Percentiles rank a stretch among this genome's conserved stretches.
phyloP scores from a whole-genome alignment of 1,140 invertebrate genomes.

The Uloborus diversus region DNA sequence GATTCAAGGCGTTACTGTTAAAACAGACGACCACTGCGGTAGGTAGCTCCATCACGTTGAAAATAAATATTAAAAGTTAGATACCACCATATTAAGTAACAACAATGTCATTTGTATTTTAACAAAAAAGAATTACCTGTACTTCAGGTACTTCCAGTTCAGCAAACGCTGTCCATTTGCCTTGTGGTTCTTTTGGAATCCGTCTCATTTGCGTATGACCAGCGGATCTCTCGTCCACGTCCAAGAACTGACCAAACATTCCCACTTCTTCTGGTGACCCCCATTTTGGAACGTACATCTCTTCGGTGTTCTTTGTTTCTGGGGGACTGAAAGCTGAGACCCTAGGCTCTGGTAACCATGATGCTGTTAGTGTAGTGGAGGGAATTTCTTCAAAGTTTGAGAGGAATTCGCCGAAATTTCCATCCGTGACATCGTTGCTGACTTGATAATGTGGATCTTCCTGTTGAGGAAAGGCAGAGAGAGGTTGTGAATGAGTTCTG shows the following conservation, averaged over 20 bases:
- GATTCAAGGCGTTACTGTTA: too few relatives aligned
- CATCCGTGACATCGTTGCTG: not conserved
- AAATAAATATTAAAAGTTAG: too few relatives aligned
- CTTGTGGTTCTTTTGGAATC: too few relatives aligned
- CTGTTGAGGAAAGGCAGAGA: not conserved
- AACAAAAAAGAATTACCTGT: too few relatives aligned
- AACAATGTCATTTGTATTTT: too few relatives aligned
- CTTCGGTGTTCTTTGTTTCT: not conserved
- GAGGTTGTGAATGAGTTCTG: not conserved
- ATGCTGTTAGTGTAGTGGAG: not conserved
- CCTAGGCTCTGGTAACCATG: not conserved
- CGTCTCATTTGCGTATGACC: too few relatives aligned
- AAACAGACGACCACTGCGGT: too few relatives aligned
- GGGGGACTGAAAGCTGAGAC: not conserved
- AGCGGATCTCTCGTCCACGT: not conserved
- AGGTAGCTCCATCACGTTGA: too few relatives aligned
- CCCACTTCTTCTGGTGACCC: slow-evolving; percentile 23
- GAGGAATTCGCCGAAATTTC: not conserved
- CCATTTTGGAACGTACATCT: not conserved
- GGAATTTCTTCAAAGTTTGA: not conserved
- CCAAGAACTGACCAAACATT: slow-evolving; percentile 16
- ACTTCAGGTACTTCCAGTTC: too few relatives aligned
- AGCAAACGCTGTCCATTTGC: too few relatives aligned
- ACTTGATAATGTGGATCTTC: not conserved
- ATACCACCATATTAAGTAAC: too few relatives aligned